Evolutionary conservation across 2,113 vertebrate species (phyloP).

Genomic region (Sphyrna mokarran): DNA sequence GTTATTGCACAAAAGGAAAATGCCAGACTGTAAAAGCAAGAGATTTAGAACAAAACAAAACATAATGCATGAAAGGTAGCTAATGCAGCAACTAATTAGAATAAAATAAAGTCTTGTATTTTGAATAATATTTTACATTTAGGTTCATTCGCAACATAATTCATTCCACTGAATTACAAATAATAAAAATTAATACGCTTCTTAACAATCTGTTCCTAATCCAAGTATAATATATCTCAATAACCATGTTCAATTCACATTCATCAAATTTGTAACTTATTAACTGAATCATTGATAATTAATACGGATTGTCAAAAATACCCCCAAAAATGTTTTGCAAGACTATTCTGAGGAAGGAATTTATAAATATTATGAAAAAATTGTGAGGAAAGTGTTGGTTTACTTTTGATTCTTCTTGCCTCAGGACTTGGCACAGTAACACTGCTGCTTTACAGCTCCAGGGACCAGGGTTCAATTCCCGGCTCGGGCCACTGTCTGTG

Average conservation of each 20-base stretch:
- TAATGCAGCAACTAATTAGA: background rate
- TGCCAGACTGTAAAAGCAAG: background rate
- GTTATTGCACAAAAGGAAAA: background rate
- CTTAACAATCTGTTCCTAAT: background rate
- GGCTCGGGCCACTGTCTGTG: no score
- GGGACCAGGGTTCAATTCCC: no score
- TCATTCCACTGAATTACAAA: background rate
- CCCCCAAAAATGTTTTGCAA: background rate
- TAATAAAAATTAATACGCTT: background rate
- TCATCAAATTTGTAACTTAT: background rate
- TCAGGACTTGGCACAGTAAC: background rate
- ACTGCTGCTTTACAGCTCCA: no score
- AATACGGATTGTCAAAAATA: constrained; percentile 8
- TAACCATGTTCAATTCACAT: background rate
- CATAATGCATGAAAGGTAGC: background rate
- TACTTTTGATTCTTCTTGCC: background rate
- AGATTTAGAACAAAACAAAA: background rate
- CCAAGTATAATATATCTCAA: background rate
- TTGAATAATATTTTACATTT: background rate
- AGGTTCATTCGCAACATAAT: background rate
- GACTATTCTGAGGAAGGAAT: background rate
- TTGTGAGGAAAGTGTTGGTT: no score
- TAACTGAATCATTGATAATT: constrained; percentile 22
- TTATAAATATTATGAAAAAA: background rate
- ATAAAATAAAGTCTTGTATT: background rate